Evolutionary conservation across 2,797 vertebrate species (phyloP), one percentile per base, ranked within the genome.

Genomic region (Dicrostonyx torquatus): DNA sequence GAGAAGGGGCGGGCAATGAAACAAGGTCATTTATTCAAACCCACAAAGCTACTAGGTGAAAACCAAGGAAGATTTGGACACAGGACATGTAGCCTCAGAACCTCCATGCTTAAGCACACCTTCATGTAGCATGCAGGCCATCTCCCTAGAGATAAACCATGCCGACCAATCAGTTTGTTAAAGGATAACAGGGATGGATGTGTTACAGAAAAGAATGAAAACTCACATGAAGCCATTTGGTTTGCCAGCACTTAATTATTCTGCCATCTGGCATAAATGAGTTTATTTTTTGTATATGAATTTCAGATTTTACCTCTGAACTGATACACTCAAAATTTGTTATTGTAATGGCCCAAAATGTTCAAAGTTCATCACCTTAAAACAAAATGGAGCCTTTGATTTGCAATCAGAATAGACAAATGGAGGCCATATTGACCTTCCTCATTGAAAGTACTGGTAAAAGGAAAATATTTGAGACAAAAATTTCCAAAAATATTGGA

Each of bases 291-390:
- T 50, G 17, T 31, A 55, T 43, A 40, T 53, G 79, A 9, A 85
- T 75, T 89, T 94, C 58, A 93, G 1, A 48, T 58, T 86, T 18
- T 40, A 31, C 3, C 8, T 80, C 24, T 77, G 29, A 87, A 96
- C 82, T 94, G 18, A 83, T 93, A 66, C 37, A 64, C 18, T 11
- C 40, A 87, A 48, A 55, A 18, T 90, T 85, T 76, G 6, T 90
- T 90, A 64, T 78, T 64, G 2, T 70, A 15, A 24, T 78, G 37
- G 55, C 37, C 3, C n/a, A 78, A 88, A 92, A 88, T 93, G 66
- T 73, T 94, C 34, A 94, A 53, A 86, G 93, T 34, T 93, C 17
- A 48, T 88, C 70, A 62, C n/a, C 78, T 94, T 90, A 85, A 90
- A 91, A 89, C 55, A 91, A 89, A 64, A 78, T 50, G 55, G 31